Base-by-base conservation (phyloP, 2,797 vertebrate genomes). In the Acridotheres tristis region DNA sequence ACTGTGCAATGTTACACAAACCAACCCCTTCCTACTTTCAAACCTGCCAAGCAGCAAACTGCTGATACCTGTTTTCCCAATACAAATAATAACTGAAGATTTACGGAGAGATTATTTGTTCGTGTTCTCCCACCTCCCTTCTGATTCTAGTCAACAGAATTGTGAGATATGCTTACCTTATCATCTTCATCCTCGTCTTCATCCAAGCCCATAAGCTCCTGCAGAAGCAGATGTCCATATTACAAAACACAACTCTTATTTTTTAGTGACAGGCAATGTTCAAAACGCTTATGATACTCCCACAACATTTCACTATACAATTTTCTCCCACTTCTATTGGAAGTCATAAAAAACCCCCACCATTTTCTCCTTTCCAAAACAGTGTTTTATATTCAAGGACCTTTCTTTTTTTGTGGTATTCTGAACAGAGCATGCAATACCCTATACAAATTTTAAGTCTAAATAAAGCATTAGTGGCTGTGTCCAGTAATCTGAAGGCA, bases 111-210 rank as follows among this genome's bases (percentile, higher is more conserved):
- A 67, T 7, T 30, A 47, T 51, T 12, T 29, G 16, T 75, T 83
- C 78, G 61, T 55, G 62, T 34, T 91, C 25, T 75, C 59, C 40
- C 53, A 71, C 1, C 0, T 57, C 62, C 45, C n/a, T 58, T 54
- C 38, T 65, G 38, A 67, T 71, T 63, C 55, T 20, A 83, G 54
- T 8, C 47, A 66, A 79, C 18, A 11, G 18, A 40, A 1, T 8
- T 0, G 0, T n/a, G 47, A 85, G 27, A 61, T 47, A 40, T 5
- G 7, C 95, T 96, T 98, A 99, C 99, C 98, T 99, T 99, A 96
- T 99, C 99, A 76, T 99, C 99, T 34, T 99, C 99, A 55, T 99
- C 99, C 25, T 99, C 99, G 2, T 99, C 99, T 40, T 99, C 99
- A 50, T 98, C 98, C 88, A 98, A 76, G 82, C 98, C 98, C 95